phyloP scores from a whole-genome alignment of 2,113 vertebrate genomes.

The Camelus dromedarius region DNA sequence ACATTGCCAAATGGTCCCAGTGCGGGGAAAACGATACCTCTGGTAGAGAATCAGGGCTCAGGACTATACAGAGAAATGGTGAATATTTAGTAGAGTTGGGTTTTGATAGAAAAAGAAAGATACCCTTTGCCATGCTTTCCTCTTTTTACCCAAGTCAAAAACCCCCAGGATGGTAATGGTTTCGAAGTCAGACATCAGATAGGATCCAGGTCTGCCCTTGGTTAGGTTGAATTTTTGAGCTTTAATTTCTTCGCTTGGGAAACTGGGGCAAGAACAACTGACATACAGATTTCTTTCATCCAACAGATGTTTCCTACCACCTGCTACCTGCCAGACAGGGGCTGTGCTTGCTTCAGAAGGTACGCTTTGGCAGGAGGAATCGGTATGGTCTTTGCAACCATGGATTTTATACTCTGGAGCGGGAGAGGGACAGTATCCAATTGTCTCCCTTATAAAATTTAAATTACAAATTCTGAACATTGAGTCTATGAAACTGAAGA shows the following conservation, averaged over 20 bases:
- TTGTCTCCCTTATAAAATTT: background rate
- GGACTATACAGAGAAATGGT: background rate
- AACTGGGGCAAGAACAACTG: background rate
- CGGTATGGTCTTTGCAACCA: background rate
- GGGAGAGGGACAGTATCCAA: background rate
- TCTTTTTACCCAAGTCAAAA: background rate
- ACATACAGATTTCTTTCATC: background rate
- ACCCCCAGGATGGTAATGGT: background rate
- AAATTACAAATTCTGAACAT: background rate
- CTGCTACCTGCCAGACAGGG: background rate
- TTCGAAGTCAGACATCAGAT: background rate
- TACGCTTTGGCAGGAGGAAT: fast-evolving
- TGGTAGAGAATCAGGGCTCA: background rate
- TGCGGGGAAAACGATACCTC: background rate
- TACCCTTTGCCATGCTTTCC: background rate
- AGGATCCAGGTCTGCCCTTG: background rate
- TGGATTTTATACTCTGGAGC: background rate
- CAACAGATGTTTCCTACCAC: background rate
- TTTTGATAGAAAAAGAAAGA: background rate
- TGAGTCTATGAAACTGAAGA: background rate
- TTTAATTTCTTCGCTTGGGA: constrained; percentile 21
- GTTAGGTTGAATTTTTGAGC: background rate
- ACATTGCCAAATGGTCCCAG: background rate
- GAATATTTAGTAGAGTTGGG: background rate
- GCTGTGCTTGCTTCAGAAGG: background rate